These are phyloP conservation scores for Drosophila gaucha DNA, from an alignment of 2,888 invertebrate species.

Conservation along the genomic window DNA sequence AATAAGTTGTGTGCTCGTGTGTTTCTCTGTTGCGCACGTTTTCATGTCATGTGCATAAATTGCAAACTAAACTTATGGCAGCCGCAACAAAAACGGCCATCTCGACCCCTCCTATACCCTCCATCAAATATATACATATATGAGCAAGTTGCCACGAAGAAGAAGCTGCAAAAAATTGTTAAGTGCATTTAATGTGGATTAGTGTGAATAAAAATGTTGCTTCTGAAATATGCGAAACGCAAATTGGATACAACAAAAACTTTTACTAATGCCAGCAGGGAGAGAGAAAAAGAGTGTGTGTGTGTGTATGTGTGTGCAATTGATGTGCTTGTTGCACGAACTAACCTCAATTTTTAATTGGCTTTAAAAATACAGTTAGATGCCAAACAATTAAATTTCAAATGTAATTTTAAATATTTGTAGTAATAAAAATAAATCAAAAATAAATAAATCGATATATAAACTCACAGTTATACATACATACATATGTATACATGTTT, in stretches of 20 bases:
- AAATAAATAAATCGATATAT: too few relatives aligned
- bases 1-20: constrained; percentile 1
- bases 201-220: constrained; percentile 40
- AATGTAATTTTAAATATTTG: neutral
- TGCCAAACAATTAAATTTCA: neutral
- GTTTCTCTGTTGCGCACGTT: constrained; percentile 58
- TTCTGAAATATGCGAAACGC: constrained; percentile 21
- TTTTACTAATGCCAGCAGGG: neutral
- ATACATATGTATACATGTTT: too few relatives aligned
- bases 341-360: neutral
- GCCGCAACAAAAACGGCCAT: constrained; percentile 13
- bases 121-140: constrained; percentile 16
- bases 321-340: neutral
- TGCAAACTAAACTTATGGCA: constrained; percentile 54
- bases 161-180: constrained; percentile 22
- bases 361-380: neutral
- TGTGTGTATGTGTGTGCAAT: neutral
- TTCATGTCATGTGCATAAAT: constrained; percentile 76
- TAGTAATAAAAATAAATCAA: constrained; percentile 3
- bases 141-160: constrained; percentile 26
- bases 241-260: constrained; percentile 16
- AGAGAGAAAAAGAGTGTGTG: neutral
- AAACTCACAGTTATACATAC: too few relatives aligned
- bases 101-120: neutral
- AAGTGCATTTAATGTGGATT: constrained; percentile 69